These are phyloP conservation scores for Drosophila helvetica DNA, from an alignment of 2,888 invertebrate genomes.

Conservation along the genomic window DNA sequence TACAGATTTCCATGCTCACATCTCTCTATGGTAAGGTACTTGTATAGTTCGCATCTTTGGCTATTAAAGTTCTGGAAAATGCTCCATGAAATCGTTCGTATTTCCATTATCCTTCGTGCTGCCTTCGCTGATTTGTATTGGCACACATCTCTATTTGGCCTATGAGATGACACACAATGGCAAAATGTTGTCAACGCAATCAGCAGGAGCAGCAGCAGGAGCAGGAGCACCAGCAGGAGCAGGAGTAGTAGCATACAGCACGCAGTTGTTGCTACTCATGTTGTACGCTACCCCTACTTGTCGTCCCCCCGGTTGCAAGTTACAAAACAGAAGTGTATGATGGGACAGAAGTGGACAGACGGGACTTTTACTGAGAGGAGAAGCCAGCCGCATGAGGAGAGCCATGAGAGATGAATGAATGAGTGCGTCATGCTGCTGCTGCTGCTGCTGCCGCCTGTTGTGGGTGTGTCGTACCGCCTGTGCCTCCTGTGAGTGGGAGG, in stretches of 20 bases:
- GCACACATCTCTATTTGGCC: slow-evolving; percentile 41
- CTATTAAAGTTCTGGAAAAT: not conserved
- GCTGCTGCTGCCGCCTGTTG: not conserved
- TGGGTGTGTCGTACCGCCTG: not conserved
- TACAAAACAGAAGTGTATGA: slow-evolving; percentile 58
- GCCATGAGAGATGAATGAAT: slow-evolving; percentile 49
- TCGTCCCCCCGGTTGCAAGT: slow-evolving; percentile 56
- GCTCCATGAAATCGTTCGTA: not conserved
- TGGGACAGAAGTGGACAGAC: slow-evolving; percentile 45
- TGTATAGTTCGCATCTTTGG: not conserved
- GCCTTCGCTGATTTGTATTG: slow-evolving; percentile 22
- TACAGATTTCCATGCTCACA: too few species aligned
- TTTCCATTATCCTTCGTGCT: not conserved
- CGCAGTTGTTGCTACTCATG: slow-evolving; percentile 28
- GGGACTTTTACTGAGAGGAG: slow-evolving; percentile 7
- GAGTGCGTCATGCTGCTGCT: slow-evolving; percentile 14
- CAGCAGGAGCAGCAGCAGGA: slow-evolving; percentile 43
- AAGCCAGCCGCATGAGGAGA: slow-evolving; percentile 28
- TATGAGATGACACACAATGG: slow-evolving; percentile 65
- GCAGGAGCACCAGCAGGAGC: not conserved
- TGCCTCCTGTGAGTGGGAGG: slow-evolving; percentile 4
- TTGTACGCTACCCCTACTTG: slow-evolving; percentile 28
- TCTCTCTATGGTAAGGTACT: too few species aligned
- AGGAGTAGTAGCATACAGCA: not conserved
- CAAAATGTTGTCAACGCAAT: slow-evolving; percentile 80